phyloP scores from a whole-genome alignment of 1,140 invertebrate genomes.

The Globodera rostochiensis region DNA sequence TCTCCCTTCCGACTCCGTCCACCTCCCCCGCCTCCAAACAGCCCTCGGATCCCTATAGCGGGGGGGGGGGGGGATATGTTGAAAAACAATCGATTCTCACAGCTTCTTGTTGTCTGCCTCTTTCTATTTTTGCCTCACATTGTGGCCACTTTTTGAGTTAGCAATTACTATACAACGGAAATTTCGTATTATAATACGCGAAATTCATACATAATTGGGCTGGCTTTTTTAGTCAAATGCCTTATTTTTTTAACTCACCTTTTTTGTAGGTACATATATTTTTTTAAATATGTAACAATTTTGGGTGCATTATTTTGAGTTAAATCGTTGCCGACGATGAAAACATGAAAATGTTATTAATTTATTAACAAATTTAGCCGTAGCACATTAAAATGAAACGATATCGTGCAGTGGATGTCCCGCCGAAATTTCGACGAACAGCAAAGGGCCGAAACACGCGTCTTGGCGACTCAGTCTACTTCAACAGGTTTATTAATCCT shows the following conservation, averaged over 20 bases:
- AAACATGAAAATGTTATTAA: no score
- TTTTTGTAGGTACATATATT: no score
- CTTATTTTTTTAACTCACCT: no score
- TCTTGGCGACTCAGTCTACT: conserved; percentile 56
- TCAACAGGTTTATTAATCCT: conserved; percentile 38
- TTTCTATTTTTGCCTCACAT: neutral
- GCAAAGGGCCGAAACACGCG: conserved; percentile 45
- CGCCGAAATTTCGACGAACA: conserved; percentile 55
- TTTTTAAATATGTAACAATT: no score
- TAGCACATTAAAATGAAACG: conserved; percentile 44
- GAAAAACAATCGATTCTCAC: neutral
- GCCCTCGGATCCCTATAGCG: neutral
- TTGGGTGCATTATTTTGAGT: no score
- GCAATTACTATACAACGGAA: no score
- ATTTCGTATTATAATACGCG: no score
- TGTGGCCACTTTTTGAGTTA: neutral
- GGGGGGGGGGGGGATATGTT: neutral
- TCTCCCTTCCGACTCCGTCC: neutral
- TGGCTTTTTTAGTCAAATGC: no score
- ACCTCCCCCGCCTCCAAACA: neutral
- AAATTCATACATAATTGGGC: no score
- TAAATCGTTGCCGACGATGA: no score
- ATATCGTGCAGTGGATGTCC: conserved; percentile 50
- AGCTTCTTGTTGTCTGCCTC: neutral
- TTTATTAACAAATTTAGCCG: no score